phyloP scores from a whole-genome alignment of 2,888 invertebrate genomes.

The Disparrhopalites patrizii region DNA sequence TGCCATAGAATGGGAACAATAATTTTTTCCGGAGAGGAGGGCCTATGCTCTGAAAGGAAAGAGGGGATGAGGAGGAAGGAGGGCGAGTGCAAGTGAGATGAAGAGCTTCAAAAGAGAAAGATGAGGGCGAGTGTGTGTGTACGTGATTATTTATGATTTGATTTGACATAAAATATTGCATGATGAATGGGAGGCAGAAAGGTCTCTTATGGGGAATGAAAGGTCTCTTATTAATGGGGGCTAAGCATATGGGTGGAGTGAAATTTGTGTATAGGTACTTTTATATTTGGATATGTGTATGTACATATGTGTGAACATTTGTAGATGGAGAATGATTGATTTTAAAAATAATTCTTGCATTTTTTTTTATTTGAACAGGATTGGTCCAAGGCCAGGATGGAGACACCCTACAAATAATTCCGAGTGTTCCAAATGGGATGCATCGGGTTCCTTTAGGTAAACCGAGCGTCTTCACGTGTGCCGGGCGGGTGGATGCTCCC shows the following conservation, averaged over 20 bases:
- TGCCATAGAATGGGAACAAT: too few species aligned
- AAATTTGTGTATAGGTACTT: background rate
- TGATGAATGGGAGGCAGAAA: background rate
- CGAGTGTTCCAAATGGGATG: background rate
- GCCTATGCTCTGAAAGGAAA: too few species aligned
- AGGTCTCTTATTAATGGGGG: too few species aligned
- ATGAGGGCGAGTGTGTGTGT: too few species aligned
- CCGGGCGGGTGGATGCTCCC: conserved; percentile 40
- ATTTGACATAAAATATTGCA: background rate
- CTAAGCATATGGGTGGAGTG: too few species aligned
- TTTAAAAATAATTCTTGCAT: background rate
- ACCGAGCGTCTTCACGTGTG: conserved; percentile 43
- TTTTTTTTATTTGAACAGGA: background rate
- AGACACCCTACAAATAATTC: conserved; percentile 9
- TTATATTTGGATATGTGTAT: background rate
- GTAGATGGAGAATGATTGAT: too few species aligned
- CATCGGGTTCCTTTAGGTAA: conserved; percentile 37
- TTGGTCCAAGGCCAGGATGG: background rate
- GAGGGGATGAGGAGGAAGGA: too few species aligned
- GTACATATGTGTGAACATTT: too few species aligned
- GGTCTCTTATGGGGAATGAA: background rate
- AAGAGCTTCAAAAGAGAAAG: too few species aligned
- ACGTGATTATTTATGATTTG: background rate
- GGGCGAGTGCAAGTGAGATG: too few species aligned
- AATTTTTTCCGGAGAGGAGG: background rate